These are phyloP conservation scores for Phasianus colchicus DNA, from an alignment of 2,113 vertebrate genomes.

Conservation along the genomic window DNA sequence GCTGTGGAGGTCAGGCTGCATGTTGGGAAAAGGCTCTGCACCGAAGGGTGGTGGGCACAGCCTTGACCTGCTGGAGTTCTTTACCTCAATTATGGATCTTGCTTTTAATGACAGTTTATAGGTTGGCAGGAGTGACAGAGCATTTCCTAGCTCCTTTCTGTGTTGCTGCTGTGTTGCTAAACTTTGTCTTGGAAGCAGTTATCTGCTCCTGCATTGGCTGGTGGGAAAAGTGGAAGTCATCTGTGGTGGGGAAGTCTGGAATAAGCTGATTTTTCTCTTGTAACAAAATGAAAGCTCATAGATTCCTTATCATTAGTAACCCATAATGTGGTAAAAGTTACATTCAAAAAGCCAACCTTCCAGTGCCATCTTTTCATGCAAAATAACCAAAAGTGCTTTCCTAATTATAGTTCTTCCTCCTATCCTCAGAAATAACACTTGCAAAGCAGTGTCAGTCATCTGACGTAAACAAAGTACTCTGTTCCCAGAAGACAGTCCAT, in stretches of 20 bases:
- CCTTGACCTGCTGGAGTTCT: neutral
- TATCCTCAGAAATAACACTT: neutral
- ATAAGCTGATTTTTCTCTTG: slow-evolving; percentile 43
- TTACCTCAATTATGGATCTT: neutral
- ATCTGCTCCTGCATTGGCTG: neutral
- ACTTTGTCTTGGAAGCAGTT: neutral
- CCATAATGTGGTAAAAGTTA: neutral
- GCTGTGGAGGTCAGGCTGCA: neutral
- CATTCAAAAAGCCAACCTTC: neutral
- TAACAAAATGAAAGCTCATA: slow-evolving; percentile 15
- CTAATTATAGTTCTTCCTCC: neutral
- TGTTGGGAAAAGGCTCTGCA: neutral
- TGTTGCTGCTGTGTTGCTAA: neutral
- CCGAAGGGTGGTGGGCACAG: neutral
- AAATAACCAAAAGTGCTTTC: slow-evolving; percentile 24
- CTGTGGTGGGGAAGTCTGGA: slow-evolving; percentile 57
- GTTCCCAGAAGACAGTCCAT: neutral
- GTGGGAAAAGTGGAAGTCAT: neutral
- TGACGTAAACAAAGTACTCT: neutral
- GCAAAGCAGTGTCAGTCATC: neutral
- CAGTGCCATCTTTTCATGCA: neutral
- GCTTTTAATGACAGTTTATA: neutral
- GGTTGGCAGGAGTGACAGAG: neutral
- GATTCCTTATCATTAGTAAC: slow-evolving; percentile 55
- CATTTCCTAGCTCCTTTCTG: neutral